Evolutionary conservation across 2,888 invertebrate genomes (phyloP).

Genomic region (Rapana venosa): DNA sequence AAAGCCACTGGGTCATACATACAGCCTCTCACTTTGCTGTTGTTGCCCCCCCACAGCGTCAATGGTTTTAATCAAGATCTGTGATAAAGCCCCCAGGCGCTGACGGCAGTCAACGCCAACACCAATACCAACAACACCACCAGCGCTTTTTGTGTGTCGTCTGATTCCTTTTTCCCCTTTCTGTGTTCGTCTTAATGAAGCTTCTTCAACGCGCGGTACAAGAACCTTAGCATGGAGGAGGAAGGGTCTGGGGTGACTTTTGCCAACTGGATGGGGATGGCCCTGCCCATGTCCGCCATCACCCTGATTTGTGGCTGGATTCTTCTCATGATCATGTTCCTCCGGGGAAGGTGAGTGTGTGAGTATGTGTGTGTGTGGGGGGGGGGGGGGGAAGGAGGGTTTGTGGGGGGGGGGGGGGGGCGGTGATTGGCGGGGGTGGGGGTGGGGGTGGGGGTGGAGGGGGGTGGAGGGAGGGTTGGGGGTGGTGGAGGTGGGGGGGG

Average conservation of each 20-base stretch:
- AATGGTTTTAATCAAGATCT: too few relatives aligned
- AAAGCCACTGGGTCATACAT: too few relatives aligned
- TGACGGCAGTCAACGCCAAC: too few relatives aligned
- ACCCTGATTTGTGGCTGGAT: constrained; percentile 70
- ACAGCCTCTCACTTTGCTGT: too few relatives aligned
- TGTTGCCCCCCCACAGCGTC: too few relatives aligned
- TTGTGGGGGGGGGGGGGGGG: not conserved
- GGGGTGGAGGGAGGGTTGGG: not conserved
- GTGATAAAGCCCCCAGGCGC: too few relatives aligned
- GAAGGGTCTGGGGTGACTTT: constrained; percentile 56
- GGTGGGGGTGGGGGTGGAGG: not conserved
- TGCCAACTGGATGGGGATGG: constrained; percentile 62
- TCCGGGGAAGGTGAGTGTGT: constrained; percentile 49
- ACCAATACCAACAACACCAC: too few relatives aligned
- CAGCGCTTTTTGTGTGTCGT: not conserved
- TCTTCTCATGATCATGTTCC: constrained; percentile 53
- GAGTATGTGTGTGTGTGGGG: not conserved
- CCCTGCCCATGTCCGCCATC: constrained; percentile 63
- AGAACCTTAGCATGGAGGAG: constrained; percentile 43
- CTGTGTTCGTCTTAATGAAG: not conserved
- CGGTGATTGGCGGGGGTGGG: not conserved
- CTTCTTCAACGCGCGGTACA: constrained; percentile 32
- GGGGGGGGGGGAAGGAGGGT: not conserved
- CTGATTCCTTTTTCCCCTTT: not conserved
- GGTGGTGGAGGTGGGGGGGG: not conserved